Percentiles rank a stretch among this genome's conserved stretches.
These are phyloP conservation scores for Thermophis baileyi DNA, from an alignment of 2,113 vertebrate species.

Conservation along the genomic window DNA sequence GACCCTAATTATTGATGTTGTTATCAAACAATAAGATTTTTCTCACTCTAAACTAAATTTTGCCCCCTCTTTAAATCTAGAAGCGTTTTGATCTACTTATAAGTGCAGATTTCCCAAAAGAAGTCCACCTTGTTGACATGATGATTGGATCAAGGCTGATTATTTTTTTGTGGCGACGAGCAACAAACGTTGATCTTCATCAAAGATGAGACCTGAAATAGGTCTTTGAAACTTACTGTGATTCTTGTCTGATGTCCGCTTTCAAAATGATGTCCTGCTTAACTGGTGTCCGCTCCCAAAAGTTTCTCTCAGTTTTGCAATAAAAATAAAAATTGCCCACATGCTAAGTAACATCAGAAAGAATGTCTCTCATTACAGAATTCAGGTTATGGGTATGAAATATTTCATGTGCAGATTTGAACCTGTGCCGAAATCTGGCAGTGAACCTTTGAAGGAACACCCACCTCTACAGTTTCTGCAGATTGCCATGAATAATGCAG, in stretches of 20 bases:
- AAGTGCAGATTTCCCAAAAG: background rate
- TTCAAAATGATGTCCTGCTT: background rate
- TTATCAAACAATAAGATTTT: background rate
- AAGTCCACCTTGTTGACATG: background rate
- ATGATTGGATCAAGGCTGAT: background rate
- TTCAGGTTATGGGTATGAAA: background rate
- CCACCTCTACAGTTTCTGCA: background rate
- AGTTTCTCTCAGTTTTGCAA: background rate
- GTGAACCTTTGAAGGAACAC: background rate
- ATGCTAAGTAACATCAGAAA: background rate
- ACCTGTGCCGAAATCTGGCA: background rate
- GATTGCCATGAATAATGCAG: slow-evolving; percentile 3
- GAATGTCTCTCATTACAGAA: background rate
- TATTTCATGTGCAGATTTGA: background rate
- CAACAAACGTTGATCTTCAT: background rate
- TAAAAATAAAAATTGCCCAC: background rate
- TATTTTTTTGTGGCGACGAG: background rate
- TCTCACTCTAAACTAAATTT: background rate
- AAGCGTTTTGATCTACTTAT: background rate
- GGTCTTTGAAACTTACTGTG: background rate
- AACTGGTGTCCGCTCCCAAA: background rate
- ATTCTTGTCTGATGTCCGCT: background rate
- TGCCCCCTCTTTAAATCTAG: background rate
- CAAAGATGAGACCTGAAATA: too few relatives aligned
- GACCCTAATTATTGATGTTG: background rate